Conservation (phyloP, 2,113 vertebrate genomes). For the Syngnathus scovelli region DNA sequence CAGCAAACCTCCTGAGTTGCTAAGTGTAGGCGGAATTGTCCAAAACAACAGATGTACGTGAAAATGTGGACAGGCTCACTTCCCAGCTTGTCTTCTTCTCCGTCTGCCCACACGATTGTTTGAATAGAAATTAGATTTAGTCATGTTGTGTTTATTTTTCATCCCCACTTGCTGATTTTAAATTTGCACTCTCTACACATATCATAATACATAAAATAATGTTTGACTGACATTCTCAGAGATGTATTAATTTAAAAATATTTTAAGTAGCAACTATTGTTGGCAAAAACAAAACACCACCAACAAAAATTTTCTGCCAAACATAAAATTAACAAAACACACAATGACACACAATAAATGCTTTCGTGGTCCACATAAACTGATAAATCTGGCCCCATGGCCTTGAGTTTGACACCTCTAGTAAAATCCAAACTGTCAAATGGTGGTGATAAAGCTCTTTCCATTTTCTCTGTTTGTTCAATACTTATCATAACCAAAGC, state of each 20-base stretch:
- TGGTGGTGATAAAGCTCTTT: background rate
- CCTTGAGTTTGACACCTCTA: background rate
- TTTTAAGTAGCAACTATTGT: too few relatives aligned
- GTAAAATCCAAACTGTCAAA: background rate
- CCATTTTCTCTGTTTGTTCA: slow-evolving; percentile 33
- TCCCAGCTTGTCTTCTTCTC: slow-evolving; percentile 19
- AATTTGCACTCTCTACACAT: too few relatives aligned
- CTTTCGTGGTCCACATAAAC: too few relatives aligned
- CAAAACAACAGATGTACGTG: slow-evolving; percentile 49
- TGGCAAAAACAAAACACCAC: too few relatives aligned
- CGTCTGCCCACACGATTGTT: slow-evolving; percentile 42
- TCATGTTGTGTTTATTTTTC: slow-evolving; percentile 9
- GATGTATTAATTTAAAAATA: too few relatives aligned
- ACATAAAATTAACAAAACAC: too few relatives aligned
- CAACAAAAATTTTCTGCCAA: too few relatives aligned
- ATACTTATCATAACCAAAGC: slow-evolving; percentile 38
- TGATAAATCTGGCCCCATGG: background rate
- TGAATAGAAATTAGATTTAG: slow-evolving; percentile 21
- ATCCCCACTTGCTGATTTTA: too few relatives aligned
- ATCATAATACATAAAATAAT: too few relatives aligned
- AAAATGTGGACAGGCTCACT: slow-evolving; percentile 31
- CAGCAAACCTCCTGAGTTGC: background rate
- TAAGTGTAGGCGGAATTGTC: slow-evolving; percentile 37
- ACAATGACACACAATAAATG: too few relatives aligned
- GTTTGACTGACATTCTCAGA: too few relatives aligned